phyloP scores from a whole-genome alignment of 2,113 vertebrate species.

The Hydrolagus affinis region DNA sequence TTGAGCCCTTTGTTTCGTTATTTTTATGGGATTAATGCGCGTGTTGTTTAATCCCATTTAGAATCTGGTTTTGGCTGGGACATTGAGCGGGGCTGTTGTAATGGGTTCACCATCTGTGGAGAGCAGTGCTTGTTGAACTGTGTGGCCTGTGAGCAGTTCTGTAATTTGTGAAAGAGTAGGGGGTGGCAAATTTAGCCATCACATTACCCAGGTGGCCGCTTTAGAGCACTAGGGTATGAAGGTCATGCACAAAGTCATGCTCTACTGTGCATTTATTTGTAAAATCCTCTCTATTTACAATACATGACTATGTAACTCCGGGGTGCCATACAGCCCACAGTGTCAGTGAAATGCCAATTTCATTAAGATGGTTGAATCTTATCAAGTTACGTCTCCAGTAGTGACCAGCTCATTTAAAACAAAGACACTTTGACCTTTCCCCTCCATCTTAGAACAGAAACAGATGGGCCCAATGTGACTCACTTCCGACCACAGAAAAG shows the following conservation, averaged over 20 bases:
- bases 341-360: conserved; percentile 55
- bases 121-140: conserved; percentile 20
- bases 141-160: conserved; percentile 34
- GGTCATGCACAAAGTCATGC: conserved; percentile 52
- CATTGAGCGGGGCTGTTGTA: neutral
- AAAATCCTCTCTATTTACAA: conserved; percentile 44
- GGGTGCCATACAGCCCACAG: conserved; percentile 41
- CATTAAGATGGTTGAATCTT: conserved; percentile 56
- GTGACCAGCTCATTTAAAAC: conserved; percentile 66
- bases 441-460: conserved; percentile 66
- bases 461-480: conserved; percentile 80
- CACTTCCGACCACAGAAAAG: conserved; percentile 75
- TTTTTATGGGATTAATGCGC: neutral
- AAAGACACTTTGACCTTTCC: conserved; percentile 72
- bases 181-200: conserved; percentile 44
- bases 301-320: conserved; percentile 39
- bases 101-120: neutral
- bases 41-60: conserved; percentile 32
- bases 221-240: conserved; percentile 49
- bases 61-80: conserved; percentile 34
- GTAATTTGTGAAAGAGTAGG: conserved; percentile 32
- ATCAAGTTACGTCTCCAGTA: conserved; percentile 64
- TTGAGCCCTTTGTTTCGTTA: conserved; percentile 23
- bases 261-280: conserved; percentile 46
- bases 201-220: conserved; percentile 41